Evolutionary conservation across 1,140 invertebrate genomes (phyloP).

Genomic region (Leguminivora glycinivorella): DNA sequence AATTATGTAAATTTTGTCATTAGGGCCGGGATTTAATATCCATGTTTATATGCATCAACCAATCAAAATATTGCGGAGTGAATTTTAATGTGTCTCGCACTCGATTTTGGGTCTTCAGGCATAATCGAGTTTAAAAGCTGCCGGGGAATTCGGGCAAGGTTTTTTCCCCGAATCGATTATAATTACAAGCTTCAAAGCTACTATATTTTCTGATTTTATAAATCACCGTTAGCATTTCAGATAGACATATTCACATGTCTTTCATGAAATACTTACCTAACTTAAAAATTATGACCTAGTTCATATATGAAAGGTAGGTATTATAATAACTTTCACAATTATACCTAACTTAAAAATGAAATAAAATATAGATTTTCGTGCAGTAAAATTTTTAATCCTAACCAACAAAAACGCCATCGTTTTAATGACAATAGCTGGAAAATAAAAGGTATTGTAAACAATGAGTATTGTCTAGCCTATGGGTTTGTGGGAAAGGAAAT

Average conservation of each 20-base stretch:
- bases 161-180: background rate
- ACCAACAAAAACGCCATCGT: background rate
- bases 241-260: too few species aligned
- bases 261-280: too few species aligned
- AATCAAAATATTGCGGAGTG: constrained; percentile 27
- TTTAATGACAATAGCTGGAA: constrained; percentile 17
- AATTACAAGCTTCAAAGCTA: background rate
- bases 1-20: constrained; percentile 25
- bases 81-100: constrained; percentile 2
- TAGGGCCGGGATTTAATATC: constrained; percentile 23
- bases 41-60: constrained; percentile 28
- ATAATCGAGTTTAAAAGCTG: constrained; percentile 1
- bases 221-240: too few species aligned
- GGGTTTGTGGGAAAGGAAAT: constrained; percentile 12
- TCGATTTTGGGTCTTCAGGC: constrained; percentile 1
- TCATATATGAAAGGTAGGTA: too few species aligned
- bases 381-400: background rate
- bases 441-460: constrained; percentile 15
- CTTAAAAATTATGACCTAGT: too few species aligned
- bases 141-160: background rate
- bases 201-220: too few species aligned
- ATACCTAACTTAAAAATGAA: too few species aligned
- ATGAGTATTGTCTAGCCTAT: constrained; percentile 22
- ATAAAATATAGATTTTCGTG: background rate
- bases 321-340: too few species aligned